Evolutionary conservation across 2,113 vertebrate species (phyloP).

Genomic region (Scatophagus argus): DNA sequence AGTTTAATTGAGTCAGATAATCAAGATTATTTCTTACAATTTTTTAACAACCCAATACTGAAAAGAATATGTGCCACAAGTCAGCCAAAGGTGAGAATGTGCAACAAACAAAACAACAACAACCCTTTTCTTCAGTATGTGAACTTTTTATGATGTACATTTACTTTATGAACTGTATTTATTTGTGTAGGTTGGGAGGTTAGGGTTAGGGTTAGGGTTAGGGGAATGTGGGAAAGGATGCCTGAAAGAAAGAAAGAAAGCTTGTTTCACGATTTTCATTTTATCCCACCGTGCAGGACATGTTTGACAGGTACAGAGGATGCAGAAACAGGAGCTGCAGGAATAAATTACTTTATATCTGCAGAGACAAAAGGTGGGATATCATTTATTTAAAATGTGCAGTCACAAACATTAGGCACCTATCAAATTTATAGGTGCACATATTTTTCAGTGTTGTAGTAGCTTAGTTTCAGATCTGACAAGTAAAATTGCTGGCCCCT

Average conservation of each 20-base stretch:
- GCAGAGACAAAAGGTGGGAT: constrained; percentile 40
- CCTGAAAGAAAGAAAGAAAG: too few relatives aligned
- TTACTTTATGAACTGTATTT: not conserved
- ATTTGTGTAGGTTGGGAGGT: not conserved
- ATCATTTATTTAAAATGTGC: constrained; percentile 43
- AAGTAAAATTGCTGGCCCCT: constrained; percentile 5
- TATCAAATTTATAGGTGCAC: constrained; percentile 21
- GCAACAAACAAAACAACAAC: not conserved
- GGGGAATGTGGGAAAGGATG: too few relatives aligned
- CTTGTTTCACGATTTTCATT: constrained; percentile 34
- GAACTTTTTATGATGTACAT: not conserved
- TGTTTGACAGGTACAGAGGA: constrained; percentile 43
- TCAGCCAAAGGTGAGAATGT: not conserved
- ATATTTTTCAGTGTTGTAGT: constrained; percentile 10
- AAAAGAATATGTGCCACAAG: not conserved
- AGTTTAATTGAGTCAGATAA: not conserved
- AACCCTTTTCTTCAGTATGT: not conserved
- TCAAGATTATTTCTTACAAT: not conserved
- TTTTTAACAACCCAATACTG: not conserved
- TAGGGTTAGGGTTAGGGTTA: too few relatives aligned
- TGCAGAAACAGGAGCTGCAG: not conserved
- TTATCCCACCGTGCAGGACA: constrained; percentile 15
- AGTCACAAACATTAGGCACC: constrained; percentile 34
- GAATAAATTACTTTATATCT: constrained; percentile 50
- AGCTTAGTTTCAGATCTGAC: constrained; percentile 13